Evolutionary conservation across 2,888 invertebrate species (phyloP).

Genomic region (Crossocerus cetratus): DNA sequence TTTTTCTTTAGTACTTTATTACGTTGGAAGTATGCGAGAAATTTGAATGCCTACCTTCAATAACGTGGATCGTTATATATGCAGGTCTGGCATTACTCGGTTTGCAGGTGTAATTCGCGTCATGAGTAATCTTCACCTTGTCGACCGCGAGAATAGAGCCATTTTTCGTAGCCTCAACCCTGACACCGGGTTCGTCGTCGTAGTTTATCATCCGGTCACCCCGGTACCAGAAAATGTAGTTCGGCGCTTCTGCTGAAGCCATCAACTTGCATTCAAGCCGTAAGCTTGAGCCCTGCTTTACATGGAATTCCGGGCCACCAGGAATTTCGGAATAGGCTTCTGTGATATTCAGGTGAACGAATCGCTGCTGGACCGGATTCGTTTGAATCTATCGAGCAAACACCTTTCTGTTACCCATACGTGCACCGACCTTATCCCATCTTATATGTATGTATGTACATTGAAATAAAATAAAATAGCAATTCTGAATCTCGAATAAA

Average conservation of each 20-base stretch:
- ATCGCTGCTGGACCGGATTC: slow-evolving; percentile 59
- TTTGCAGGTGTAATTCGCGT: slow-evolving; percentile 74
- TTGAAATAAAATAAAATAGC: not conserved
- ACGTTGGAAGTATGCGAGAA: no score
- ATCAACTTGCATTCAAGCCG: slow-evolving; percentile 84
- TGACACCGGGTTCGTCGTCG: slow-evolving; percentile 80
- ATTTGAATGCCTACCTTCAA: slow-evolving; percentile 57
- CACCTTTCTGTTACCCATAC: not conserved
- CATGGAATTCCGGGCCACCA: slow-evolving; percentile 84
- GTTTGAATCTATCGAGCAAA: slow-evolving; percentile 53
- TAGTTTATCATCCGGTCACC: slow-evolving; percentile 92
- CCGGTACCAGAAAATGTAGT: slow-evolving; percentile 90
- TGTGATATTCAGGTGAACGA: slow-evolving; percentile 72
- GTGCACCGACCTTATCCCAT: not conserved
- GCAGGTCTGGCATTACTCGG: slow-evolving; percentile 65
- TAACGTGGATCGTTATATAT: slow-evolving; percentile 65
- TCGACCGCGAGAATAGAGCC: slow-evolving; percentile 67
- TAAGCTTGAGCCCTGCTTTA: slow-evolving; percentile 85
- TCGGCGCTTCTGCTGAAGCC: slow-evolving; percentile 83
- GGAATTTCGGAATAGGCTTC: slow-evolving; percentile 85
- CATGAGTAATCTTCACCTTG: slow-evolving; percentile 68
- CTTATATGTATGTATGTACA: not conserved
- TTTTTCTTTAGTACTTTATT: not conserved
- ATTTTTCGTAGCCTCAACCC: slow-evolving; percentile 77
- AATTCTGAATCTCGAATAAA: not conserved